A percentile compares a stretch with the other conserved stretches of the same genome.
phyloP scores from a whole-genome alignment of 2,797 vertebrate species.

The Sebastes nivosus region DNA sequence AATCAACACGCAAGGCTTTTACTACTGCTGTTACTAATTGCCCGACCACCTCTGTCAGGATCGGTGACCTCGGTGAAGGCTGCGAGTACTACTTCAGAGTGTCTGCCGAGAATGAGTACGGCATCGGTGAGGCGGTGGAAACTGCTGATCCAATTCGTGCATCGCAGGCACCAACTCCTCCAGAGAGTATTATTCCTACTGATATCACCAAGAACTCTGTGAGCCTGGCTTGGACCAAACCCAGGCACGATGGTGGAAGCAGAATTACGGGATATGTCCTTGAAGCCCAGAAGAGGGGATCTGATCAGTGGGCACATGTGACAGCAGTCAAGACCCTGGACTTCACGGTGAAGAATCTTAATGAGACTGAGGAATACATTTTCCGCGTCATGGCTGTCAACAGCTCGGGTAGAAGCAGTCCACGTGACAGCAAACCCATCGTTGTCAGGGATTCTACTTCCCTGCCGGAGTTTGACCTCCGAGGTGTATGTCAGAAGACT shows the following conservation, averaged over 20 bases:
- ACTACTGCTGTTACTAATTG: constrained; percentile 91
- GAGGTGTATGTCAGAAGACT: constrained; percentile 92
- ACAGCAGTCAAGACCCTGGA: constrained; percentile 92
- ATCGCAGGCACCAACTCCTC: constrained; percentile 93
- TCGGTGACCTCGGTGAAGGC: constrained; percentile 91
- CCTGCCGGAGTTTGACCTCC: constrained; percentile 94
- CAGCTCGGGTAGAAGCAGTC: constrained; percentile 92
- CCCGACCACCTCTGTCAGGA: constrained; percentile 87
- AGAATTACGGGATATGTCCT: constrained; percentile 97
- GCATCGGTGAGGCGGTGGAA: constrained; percentile 94
- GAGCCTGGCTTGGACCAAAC: constrained; percentile 96
- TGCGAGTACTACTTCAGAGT: constrained; percentile 99
- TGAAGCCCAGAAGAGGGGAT: constrained; percentile 96
- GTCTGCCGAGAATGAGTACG: constrained; percentile 96
- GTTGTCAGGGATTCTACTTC: constrained; percentile 91
- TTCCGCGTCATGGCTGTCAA: constrained; percentile 99
- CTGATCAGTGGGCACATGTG: constrained; percentile 93
- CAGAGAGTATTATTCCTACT: constrained; percentile 93
- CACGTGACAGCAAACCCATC: constrained; percentile 91
- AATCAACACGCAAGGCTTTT: constrained; percentile 97
- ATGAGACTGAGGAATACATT: constrained; percentile 95
- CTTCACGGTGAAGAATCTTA: constrained; percentile 92
- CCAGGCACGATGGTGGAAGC: constrained; percentile 95
- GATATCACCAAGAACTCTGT: constrained; percentile 93
- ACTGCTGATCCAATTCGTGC: constrained; percentile 93